Evolutionary conservation across 2,797 vertebrate species (phyloP).

Genomic region (Tauraco hartlaubi): DNA sequence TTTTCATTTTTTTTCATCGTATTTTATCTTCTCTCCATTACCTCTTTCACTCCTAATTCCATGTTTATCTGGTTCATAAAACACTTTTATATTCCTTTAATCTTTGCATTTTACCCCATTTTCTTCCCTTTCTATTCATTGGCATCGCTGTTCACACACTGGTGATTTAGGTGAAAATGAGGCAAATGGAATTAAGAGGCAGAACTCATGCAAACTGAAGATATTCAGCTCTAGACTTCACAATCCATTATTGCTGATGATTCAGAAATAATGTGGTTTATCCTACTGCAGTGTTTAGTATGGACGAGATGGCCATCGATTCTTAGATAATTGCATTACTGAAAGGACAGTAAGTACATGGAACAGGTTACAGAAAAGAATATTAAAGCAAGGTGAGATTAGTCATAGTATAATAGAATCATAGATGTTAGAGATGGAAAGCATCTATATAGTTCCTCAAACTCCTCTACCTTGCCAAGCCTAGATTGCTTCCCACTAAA

Average conservation of each 20-base stretch:
- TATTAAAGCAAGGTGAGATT: conserved; percentile 9
- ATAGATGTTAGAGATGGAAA: neutral
- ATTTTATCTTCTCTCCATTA: neutral
- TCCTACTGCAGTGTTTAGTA: neutral
- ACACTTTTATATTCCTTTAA: neutral
- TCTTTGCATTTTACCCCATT: neutral
- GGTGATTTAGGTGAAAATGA: conserved; percentile 10
- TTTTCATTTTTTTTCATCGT: neutral
- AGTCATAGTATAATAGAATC: conserved; percentile 15
- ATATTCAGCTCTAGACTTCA: neutral
- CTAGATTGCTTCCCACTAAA: neutral
- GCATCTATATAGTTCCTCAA: neutral
- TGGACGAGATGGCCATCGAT: neutral
- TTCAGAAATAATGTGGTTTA: conserved; percentile 44
- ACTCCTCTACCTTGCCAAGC: neutral
- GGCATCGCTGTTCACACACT: neutral
- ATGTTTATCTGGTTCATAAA: neutral
- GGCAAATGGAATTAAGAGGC: neutral
- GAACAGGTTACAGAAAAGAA: conserved; percentile 1
- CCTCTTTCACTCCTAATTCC: neutral
- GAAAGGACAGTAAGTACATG: neutral
- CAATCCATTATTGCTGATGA: conserved; percentile 3
- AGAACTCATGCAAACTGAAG: neutral
- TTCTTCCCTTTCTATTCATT: neutral
- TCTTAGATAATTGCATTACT: conserved; percentile 20